A percentile compares a stretch with the other conserved stretches of the same genome.
Conservation (phyloP, 1,140 invertebrate species). For the Drosophila takahashii region DNA sequence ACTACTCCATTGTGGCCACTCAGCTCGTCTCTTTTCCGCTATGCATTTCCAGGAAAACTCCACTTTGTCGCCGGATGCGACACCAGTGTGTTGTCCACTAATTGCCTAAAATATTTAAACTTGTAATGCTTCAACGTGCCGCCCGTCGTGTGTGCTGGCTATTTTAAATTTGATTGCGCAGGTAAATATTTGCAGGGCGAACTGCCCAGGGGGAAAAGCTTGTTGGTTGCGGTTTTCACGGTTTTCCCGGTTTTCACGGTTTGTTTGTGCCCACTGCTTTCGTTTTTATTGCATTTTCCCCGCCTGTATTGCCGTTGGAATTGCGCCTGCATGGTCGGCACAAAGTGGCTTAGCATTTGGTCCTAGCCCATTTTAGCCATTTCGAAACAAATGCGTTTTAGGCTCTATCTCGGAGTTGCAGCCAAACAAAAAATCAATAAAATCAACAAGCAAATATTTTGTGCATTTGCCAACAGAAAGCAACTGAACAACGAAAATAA, state of each 20-base stretch:
- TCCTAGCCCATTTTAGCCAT: constrained; percentile 38
- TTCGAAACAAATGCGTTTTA: constrained; percentile 65
- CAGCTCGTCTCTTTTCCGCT: not conserved
- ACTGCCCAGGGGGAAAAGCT: constrained; percentile 8
- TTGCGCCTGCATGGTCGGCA: constrained; percentile 28
- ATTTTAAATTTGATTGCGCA: constrained; percentile 78
- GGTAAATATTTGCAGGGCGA: constrained; percentile 69
- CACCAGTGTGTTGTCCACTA: constrained; percentile 51
- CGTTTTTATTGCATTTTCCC: constrained; percentile 65
- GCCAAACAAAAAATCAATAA: constrained; percentile 69
- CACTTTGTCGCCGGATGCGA: constrained; percentile 1
- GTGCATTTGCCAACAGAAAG: constrained; percentile 31
- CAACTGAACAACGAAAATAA: constrained; percentile 59
- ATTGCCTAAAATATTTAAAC: constrained; percentile 83
- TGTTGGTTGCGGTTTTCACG: constrained; percentile 74
- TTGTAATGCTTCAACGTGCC: constrained; percentile 56
- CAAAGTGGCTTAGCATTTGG: constrained; percentile 77
- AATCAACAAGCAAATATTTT: constrained; percentile 72
- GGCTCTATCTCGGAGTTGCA: constrained; percentile 64
- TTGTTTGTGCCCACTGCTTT: constrained; percentile 67
- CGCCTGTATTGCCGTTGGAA: constrained; percentile 9
- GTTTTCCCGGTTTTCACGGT: constrained; percentile 79
- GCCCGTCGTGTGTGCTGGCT: constrained; percentile 31
- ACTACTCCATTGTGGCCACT: constrained; percentile 39
- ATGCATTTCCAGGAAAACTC: constrained; percentile 1